Base-by-base conservation (phyloP, 30 jellyfish, hydroid and myxozoan species). In the Morbakka virulenta region DNA sequence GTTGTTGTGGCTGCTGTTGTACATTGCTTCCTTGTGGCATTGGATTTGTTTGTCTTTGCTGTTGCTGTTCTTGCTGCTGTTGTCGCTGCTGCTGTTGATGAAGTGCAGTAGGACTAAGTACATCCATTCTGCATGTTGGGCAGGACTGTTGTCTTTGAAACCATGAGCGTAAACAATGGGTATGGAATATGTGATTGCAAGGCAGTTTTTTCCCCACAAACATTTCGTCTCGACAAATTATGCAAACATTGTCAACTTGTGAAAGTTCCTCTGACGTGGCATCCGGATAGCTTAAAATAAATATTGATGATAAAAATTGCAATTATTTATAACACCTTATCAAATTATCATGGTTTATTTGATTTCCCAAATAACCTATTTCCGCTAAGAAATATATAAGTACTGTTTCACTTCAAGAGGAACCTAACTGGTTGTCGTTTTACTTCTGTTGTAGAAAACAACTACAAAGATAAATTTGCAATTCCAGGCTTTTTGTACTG, bases 61-160 rank as follows among this genome's bases (percentile, higher is more conserved):
- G 70, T 48, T 65, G 95, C 50, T 74, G 52, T 32, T 76, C 52
- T 32, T 70, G 85, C 26, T 69, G 93, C 51, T 48, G 80, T 34
- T 69, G 76, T 78, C 69, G 94, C 35, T 79, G 94, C 32, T 72
- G 89, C 29, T 67, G 85, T 72, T 72, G 96, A 30, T 87, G 93
- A 31, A 68, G 93, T 52, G 94, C 94, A 17, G 85, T 69, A 27
- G 94, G 94, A 34, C 94, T 87, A 3, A 94, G 92, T 36, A 94
- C 96, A 75, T 94, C 99, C 95, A 88, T 72, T 53, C 99, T 85
- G 63, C 99, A 94, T 27, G 99, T 94, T 57, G 99, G 99, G 74
- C 99, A 94, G 1, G 99, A 87, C 69, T 94, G 99, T 53, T 94
- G 99, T 26, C 99, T 62, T 53, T 94, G 99, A 64, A 94, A 94